Evolutionary conservation across 2,113 vertebrate genomes (phyloP), one percentile per base, ranked within the genome.

Genomic region (Empidonax alnorum): DNA sequence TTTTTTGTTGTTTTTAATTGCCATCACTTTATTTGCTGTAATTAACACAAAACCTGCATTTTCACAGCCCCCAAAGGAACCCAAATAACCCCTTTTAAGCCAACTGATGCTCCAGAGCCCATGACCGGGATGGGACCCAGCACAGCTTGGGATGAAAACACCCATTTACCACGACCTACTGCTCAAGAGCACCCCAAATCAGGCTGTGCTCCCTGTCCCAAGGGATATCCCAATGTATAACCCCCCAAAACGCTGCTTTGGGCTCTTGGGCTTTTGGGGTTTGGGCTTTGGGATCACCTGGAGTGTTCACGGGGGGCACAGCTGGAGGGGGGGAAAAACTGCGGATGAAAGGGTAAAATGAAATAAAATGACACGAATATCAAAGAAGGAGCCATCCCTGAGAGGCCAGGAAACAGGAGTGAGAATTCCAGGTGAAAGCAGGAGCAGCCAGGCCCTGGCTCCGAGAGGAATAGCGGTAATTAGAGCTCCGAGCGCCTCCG

Each of bases 141-240:
- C 27, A 15, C 2, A 5, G 62, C 5, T 14, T 7, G 11, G 59
- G 27, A 28, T 6, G 4, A 46, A 73, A 21, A 21, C 10, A 9
- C 6, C 30, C 0, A 0, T 42, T 33, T 69, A 2, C 20, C 1
- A 2, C 62, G 28, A 67, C 17, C 3, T 9, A 1, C 0, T 4
- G 25, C 3, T 23, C 37, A 30, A 33, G 31, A 33, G 18, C 46
- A 50, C 12, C 75, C 49, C 37, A 8, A 44, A 65, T 1, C 10
- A 1, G 27, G 50, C 16, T 20, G 12, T 19, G 66, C 42, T 62
- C 75, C 65, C 55, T 18, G 5, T 19, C 52, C 63, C 10, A 0
- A n/a, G 31, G 65, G 44, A 28, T 13, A 7, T 8, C 14, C 12
- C 68, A 3, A 7, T 1, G 7, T 46, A 14, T 3, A 9, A 61